A percentile compares a stretch with the other conserved stretches of the same genome.
phyloP scores from a whole-genome alignment of 2,797 vertebrate genomes.

The Acanthurus tractus region DNA sequence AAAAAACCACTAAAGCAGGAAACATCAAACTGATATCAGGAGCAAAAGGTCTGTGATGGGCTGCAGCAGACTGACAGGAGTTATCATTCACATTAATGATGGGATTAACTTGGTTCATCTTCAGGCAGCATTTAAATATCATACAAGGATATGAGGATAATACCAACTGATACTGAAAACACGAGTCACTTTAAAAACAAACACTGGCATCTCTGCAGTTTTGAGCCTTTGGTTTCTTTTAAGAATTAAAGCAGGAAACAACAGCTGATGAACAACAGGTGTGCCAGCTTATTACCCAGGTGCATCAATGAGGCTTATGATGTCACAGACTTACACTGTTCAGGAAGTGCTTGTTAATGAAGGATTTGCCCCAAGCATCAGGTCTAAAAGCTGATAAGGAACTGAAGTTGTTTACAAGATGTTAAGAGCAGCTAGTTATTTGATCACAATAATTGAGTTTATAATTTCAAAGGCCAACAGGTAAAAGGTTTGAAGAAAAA shows the following conservation, averaged over 20 bases:
- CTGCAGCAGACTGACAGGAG: not conserved
- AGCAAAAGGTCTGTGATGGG: not conserved
- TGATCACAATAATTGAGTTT: too few relatives aligned
- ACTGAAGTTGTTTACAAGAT: too few relatives aligned
- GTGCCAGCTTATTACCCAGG: not conserved
- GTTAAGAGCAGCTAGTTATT: too few relatives aligned
- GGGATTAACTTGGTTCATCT: constrained; percentile 3
- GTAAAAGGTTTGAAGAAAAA: not conserved
- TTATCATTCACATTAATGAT: constrained; percentile 14
- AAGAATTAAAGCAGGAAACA: not conserved
- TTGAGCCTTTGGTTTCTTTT: not conserved
- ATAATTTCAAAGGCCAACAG: too few relatives aligned
- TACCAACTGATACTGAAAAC: not conserved
- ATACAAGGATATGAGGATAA: not conserved
- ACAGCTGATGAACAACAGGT: constrained; percentile 7
- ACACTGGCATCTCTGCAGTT: not conserved
- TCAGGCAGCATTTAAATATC: constrained; percentile 11
- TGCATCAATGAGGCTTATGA: constrained; percentile 11
- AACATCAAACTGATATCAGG: not conserved
- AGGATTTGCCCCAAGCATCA: not conserved
- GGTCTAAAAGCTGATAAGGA: too few relatives aligned
- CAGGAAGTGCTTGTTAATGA: not conserved
- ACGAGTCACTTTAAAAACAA: not conserved
- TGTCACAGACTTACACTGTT: constrained; percentile 12
- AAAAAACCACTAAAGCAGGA: not conserved